phyloP scores from a whole-genome alignment of 2,113 vertebrate genomes.

The Atlantisia rogersi region DNA sequence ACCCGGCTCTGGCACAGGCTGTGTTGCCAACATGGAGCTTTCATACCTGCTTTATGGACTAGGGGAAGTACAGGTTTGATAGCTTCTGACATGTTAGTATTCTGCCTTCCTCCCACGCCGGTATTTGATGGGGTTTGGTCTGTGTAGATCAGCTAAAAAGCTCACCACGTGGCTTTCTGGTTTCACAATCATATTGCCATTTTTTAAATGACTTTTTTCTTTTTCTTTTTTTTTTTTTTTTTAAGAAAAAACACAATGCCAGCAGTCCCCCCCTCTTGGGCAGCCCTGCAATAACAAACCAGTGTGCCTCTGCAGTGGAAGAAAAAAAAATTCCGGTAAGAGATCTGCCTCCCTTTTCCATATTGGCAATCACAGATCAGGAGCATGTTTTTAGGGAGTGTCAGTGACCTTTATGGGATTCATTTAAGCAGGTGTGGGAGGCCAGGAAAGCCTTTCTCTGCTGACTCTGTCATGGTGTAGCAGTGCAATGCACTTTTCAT shows the following conservation, averaged over 20 bases:
- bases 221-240: not conserved
- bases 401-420: not conserved
- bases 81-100: not conserved
- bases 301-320: conserved; percentile 73
- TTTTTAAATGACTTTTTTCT: not conserved
- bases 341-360: not conserved
- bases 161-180: not conserved
- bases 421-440: not conserved
- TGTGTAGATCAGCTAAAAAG: not conserved
- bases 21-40: not conserved
- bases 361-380: not conserved
- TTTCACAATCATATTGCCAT: not conserved
- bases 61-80: not conserved
- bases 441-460: not conserved
- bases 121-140: not conserved
- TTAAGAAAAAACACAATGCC: conserved; percentile 75
- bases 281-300: conserved; percentile 74
- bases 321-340: conserved; percentile 78
- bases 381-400: not conserved
- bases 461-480: not conserved
- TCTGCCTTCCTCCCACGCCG: not conserved
- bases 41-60: not conserved
- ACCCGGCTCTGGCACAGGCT: not conserved
- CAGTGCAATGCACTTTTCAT: not conserved
- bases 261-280: conserved; percentile 71